Base-by-base conservation (phyloP, 2,797 vertebrate genomes). In the Emys orbicularis region DNA sequence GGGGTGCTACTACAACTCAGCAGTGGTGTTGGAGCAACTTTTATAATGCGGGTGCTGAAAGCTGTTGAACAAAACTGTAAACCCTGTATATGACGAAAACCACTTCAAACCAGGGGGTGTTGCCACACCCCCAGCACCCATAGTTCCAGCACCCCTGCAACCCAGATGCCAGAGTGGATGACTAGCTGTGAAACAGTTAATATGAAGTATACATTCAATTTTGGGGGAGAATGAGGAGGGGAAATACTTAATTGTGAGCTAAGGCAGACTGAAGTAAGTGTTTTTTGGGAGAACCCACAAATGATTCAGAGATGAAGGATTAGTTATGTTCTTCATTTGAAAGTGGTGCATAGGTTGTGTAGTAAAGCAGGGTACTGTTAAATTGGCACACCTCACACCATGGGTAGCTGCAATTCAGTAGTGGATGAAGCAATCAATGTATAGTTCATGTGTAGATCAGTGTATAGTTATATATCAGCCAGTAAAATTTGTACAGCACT, bases 191-290 rank as follows among this genome's bases (percentile, higher is more conserved):
- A 68, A 68, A 19, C 16, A 68, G 61, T 68, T 68, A 68, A 68
- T 68, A 37, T 37, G 34, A n/a, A 68, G 18, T 68, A 68, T 68
- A 68, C n/a, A 68, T 65, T 65, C 34, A 65, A 19, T n/a, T n/a
- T 65, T 18, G 4, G 31, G 3, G 34, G 4, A 16, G 13, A 16
- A 50, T 50, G 49, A 1, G 4, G 8, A 10, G 5, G 12, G 12
- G 12, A 6, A 15, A 16, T 59, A 34, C 12, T 15, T n/a, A n/a
- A n/a, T n/a, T n/a, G n/a, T n/a, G n/a, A n/a, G n/a, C n/a, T n/a
- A n/a, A n/a, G n/a, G n/a, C n/a, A n/a, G n/a, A n/a, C n/a, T n/a
- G n/a, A n/a, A 19, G 15, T 15, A 65, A 65, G n/a, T 37, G 8
- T n/a, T n/a, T 65, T n/a, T 18, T 34, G 15, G 18, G 18, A 34